Base-by-base conservation (phyloP, 2,113 vertebrate genomes). In the Sinocyclocheilus anophthalmus region DNA sequence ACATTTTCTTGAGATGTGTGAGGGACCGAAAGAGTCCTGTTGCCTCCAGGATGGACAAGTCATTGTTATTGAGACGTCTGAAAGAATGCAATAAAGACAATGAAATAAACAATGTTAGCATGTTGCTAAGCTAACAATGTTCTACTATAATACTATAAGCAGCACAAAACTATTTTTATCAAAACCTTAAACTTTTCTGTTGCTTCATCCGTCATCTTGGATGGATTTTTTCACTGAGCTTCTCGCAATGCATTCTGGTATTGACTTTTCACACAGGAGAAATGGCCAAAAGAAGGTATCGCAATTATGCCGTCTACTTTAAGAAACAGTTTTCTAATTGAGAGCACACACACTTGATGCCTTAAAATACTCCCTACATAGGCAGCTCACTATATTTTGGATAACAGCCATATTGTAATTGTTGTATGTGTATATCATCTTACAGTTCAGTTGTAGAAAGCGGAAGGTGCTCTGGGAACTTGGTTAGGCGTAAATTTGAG, bases 1-100 rank as follows among this genome's bases (percentile, higher is more conserved):
- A 98, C 98, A 99, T 99, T 94, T 99, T 99, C 94, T 98, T 99
- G 84, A 99, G 94, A 85, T 99, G 97, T 0, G 96, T 94, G 67
- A 99, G 96, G 84, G 94, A 97, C 92, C 97, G 97, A 92, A 99
- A 99, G 85, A 96, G 92, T 20, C 97, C 97, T 0, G 96, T 99
- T 77, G 97, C 96, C 91, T 99, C 98, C 90, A 99, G 90, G 84
- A 96, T 84, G 1, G 97, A 95, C 89, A 99, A 97, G 75, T 99
- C 98, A 55, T 99, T 99, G 94, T 98, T 99, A 93, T 97, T 97
- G 39, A 97, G 89, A 53, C 97, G 96, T 57, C 97, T 97, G 79
- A 42, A 82, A 81, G 84, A 73, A 42, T 42, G 42, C 42, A 42
- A 11, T 45, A 45, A 88, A 86, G 53, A 45, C 14, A 87, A 63